phyloP scores from a whole-genome alignment of 2,888 invertebrate species.

The Chamaedrilus cognettii region DNA sequence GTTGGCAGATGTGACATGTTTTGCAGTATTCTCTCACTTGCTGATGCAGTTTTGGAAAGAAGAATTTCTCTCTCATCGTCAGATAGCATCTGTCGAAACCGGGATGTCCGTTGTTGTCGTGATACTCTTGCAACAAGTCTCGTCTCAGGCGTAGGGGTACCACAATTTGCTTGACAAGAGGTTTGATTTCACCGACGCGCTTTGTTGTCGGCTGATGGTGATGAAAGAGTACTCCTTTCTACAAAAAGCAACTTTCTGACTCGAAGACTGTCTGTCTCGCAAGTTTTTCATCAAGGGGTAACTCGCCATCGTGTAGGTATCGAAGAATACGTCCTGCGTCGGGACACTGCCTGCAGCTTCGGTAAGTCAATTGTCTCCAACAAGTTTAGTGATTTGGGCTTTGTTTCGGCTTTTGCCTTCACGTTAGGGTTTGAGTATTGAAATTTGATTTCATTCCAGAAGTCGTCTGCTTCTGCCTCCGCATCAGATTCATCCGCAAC shows the following conservation, averaged over 20 bases:
- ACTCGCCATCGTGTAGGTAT: neutral
- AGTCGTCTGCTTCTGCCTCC: too few relatives aligned
- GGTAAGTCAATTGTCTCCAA: too few relatives aligned
- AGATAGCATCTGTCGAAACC: neutral
- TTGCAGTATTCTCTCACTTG: neutral
- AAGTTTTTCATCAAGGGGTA: neutral
- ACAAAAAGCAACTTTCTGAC: neutral
- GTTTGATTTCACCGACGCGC: too few relatives aligned
- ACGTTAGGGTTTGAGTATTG: neutral
- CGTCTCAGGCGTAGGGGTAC: neutral
- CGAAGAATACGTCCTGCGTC: neutral
- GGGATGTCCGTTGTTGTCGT: neutral
- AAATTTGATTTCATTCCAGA: neutral
- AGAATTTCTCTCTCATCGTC: neutral
- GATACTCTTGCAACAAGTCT: neutral
- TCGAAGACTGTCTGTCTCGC: neutral
- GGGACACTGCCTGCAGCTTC: neutral
- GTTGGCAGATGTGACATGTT: neutral
- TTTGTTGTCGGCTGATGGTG: neutral
- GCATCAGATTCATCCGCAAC: too few relatives aligned
- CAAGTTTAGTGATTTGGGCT: too few relatives aligned
- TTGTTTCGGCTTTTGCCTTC: too few relatives aligned
- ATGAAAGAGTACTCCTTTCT: neutral
- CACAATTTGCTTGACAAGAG: neutral
- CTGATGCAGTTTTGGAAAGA: neutral